Conservation (phyloP, 2,888 invertebrate species). For the Archaeoteleia sp. region DNA sequence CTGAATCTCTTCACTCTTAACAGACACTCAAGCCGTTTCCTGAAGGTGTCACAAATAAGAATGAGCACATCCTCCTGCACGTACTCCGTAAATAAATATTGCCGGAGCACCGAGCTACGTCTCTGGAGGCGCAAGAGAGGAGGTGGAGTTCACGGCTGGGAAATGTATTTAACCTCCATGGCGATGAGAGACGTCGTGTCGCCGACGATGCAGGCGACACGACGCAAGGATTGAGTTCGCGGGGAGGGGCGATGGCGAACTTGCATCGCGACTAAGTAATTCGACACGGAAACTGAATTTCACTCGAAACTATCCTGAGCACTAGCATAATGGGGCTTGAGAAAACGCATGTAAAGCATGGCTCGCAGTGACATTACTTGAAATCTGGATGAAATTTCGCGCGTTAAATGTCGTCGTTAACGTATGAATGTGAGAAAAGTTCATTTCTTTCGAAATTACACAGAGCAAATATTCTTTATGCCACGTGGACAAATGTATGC, state of each 20-base stretch:
- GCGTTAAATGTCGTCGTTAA: no score
- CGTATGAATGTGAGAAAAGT: no score
- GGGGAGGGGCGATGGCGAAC: slow-evolving; percentile 26
- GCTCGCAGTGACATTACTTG: background rate
- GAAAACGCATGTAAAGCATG: slow-evolving; percentile 5
- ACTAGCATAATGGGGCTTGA: slow-evolving; percentile 31
- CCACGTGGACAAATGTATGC: no score
- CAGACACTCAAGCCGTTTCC: slow-evolving; percentile 25
- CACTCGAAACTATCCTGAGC: slow-evolving; percentile 46
- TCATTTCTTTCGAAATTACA: no score
- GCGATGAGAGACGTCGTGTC: slow-evolving; percentile 29
- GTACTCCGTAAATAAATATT: slow-evolving; percentile 47
- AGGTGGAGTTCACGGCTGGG: slow-evolving; percentile 34
- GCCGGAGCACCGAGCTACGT: slow-evolving; percentile 34
- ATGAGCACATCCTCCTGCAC: slow-evolving; percentile 33
- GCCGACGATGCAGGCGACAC: slow-evolving; percentile 17
- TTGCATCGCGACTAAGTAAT: slow-evolving; percentile 61
- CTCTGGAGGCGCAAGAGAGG: slow-evolving; percentile 22
- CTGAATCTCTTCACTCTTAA: slow-evolving; percentile 59
- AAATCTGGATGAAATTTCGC: background rate
- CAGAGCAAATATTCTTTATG: no score
- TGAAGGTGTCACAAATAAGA: slow-evolving; percentile 37
- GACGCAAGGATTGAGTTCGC: slow-evolving; percentile 22
- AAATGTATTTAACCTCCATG: slow-evolving; percentile 44
- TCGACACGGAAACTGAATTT: slow-evolving; percentile 63